Evolutionary conservation across 2,113 vertebrate species (phyloP).

Genomic region (Aphyosemion australe): DNA sequence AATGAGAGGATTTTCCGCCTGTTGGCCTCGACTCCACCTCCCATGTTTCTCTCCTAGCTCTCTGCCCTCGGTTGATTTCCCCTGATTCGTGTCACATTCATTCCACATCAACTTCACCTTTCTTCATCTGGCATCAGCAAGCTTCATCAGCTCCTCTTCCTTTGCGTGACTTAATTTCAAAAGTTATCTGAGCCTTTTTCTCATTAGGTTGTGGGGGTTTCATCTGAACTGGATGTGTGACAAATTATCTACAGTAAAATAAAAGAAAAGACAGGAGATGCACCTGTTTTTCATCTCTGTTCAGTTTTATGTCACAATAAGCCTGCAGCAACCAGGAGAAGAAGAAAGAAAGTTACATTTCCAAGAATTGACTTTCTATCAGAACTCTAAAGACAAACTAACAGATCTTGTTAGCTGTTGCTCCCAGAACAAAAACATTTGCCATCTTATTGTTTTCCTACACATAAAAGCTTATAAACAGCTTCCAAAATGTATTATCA

Average conservation of each 20-base stretch:
- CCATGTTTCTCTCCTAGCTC: constrained; percentile 38
- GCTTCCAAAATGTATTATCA: no score
- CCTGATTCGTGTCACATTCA: constrained; percentile 25
- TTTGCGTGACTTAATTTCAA: constrained; percentile 17
- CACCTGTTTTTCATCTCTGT: no score
- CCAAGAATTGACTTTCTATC: no score
- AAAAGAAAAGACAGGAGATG: no score
- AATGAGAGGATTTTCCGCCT: constrained; percentile 70
- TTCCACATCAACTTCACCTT: constrained; percentile 32
- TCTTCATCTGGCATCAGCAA: constrained; percentile 15
- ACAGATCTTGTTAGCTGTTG: no score
- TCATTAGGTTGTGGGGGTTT: constrained; percentile 2
- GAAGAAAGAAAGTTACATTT: no score
- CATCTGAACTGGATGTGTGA: constrained; percentile 11
- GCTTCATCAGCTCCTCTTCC: constrained; percentile 8
- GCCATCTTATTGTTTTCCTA: no score
- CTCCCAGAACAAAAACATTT: no score
- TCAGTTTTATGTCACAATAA: no score
- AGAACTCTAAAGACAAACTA: no score
- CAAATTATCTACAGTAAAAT: neutral
- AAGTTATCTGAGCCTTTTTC: constrained; percentile 25
- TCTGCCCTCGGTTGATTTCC: constrained; percentile 56
- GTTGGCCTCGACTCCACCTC: constrained; percentile 50
- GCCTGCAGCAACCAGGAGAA: no score
- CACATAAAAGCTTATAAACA: no score